These are phyloP conservation scores for Hemitrygon akajei DNA, from an alignment of 2,797 vertebrate species.

Conservation along the genomic window DNA sequence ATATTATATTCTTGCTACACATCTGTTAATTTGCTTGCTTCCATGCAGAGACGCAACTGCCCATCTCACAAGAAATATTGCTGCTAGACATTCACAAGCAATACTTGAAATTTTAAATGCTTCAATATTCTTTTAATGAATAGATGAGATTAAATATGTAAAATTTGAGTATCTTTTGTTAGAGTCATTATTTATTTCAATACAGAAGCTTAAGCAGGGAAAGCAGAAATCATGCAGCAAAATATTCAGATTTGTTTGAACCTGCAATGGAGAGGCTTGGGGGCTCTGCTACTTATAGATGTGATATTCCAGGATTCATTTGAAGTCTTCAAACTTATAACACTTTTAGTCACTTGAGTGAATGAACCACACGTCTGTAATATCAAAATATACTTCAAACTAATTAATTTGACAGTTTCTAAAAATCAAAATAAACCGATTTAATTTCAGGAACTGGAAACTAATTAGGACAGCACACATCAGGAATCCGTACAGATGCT, in stretches of 20 bases:
- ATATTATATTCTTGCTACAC: background rate
- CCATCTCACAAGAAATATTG: background rate
- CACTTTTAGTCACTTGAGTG: background rate
- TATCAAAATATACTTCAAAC: background rate
- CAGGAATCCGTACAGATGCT: background rate
- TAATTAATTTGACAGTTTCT: background rate
- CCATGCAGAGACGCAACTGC: background rate
- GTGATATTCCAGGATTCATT: background rate
- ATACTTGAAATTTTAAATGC: background rate
- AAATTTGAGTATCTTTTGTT: too few species aligned
- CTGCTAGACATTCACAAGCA: background rate
- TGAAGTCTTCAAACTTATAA: background rate
- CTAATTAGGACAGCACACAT: background rate
- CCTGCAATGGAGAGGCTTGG: background rate
- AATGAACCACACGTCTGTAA: background rate
- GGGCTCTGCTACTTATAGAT: background rate
- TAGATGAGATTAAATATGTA: background rate
- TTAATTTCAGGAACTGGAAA: background rate
- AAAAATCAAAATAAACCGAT: background rate
- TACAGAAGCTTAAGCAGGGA: background rate
- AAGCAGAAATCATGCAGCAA: background rate
- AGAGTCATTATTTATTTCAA: background rate
- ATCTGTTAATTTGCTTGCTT: background rate
- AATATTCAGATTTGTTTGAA: background rate
- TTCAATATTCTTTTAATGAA: background rate